phyloP scores from a whole-genome alignment of 2,113 vertebrate genomes.

The Gavia stellata region DNA sequence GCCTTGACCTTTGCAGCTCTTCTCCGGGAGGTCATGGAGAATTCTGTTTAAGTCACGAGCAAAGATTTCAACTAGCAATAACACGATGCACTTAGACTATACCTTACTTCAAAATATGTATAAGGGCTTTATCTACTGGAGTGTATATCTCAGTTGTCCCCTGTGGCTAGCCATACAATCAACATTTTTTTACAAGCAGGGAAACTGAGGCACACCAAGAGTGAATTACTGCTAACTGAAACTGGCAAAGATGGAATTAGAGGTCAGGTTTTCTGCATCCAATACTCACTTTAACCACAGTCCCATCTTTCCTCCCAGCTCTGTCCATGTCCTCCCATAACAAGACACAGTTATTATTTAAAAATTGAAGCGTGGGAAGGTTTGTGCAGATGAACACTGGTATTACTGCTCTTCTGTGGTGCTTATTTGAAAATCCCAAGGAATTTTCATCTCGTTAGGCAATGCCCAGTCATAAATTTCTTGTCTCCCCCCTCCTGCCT shows the following conservation, averaged over 20 bases:
- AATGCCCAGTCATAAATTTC: conserved; percentile 41
- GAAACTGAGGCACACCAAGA: neutral
- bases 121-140: neutral
- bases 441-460: conserved; percentile 41
- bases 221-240: neutral
- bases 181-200: neutral
- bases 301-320: neutral
- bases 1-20: conserved; percentile 56
- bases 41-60: conserved; percentile 29
- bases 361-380: conserved; percentile 47
- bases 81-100: neutral
- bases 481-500: conserved; percentile 21
- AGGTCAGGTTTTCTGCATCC: neutral
- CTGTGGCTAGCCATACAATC: neutral
- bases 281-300: conserved; percentile 18
- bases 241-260: conserved; percentile 12
- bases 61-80: conserved; percentile 31
- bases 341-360: conserved; percentile 7
- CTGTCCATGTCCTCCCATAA: conserved; percentile 24
- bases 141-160: neutral
- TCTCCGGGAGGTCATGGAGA: neutral
- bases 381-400: neutral
- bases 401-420: conserved; percentile 1
- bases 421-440: conserved; percentile 40
- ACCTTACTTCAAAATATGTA: neutral